These are phyloP conservation scores for Actinemys pallida DNA, from an alignment of 2,113 vertebrate genomes.

Conservation along the genomic window DNA sequence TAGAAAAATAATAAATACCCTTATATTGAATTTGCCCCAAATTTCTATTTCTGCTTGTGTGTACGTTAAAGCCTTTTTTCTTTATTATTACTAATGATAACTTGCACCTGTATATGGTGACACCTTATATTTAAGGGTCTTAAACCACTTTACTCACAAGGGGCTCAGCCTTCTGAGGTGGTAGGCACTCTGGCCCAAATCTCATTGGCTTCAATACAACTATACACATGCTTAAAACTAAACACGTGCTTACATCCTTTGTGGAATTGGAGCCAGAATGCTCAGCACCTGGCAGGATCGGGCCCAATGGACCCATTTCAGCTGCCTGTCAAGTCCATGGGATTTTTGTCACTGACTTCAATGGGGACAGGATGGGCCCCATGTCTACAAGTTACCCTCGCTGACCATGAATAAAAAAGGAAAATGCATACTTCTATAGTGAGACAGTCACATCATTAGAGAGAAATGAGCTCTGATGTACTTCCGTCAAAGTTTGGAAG, in stretches of 20 bases:
- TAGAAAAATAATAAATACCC: slow-evolving; percentile 4
- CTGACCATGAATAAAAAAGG: not conserved
- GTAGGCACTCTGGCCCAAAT: not conserved
- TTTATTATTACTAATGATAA: not conserved
- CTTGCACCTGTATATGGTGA: not conserved
- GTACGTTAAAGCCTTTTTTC: not conserved
- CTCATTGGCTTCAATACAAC: not conserved
- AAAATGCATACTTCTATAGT: not conserved
- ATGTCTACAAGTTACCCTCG: not conserved
- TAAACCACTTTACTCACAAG: not conserved
- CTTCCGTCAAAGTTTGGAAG: slow-evolving; percentile 58
- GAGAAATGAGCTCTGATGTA: slow-evolving; percentile 51
- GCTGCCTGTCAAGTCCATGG: not conserved
- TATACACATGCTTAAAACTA: not conserved
- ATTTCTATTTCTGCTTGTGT: not conserved
- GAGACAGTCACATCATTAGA: slow-evolving; percentile 33
- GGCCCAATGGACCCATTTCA: not conserved
- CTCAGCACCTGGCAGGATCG: too few species aligned
- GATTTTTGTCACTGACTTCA: not conserved
- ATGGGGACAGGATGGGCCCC: rapidly evolving
- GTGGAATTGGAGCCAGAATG: too few species aligned
- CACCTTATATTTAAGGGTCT: not conserved
- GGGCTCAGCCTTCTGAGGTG: not conserved
- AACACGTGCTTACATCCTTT: not conserved
- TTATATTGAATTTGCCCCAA: slow-evolving; percentile 24